Conservation (phyloP, 2,113 vertebrate genomes). For the Lucifuga dentata region DNA sequence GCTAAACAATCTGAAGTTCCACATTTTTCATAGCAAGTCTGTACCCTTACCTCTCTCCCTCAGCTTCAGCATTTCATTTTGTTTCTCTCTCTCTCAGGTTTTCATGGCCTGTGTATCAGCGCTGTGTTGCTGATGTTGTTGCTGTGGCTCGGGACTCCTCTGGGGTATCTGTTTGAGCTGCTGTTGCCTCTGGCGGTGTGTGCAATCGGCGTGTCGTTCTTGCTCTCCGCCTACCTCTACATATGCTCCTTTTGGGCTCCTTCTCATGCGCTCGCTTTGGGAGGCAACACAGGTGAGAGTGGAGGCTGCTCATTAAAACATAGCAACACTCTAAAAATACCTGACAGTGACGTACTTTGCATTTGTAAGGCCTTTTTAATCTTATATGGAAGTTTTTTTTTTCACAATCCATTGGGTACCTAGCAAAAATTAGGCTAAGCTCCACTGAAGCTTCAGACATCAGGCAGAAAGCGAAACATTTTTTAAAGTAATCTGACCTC, state of each 20-base stretch:
- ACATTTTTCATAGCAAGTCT: constrained; percentile 1
- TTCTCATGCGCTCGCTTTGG: constrained; percentile 82
- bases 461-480: constrained; percentile 10
- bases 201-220: constrained; percentile 77
- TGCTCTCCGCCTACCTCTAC: constrained; percentile 87
- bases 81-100: constrained; percentile 80
- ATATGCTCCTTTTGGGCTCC: constrained; percentile 84
- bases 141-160: constrained; percentile 75
- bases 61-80: constrained; percentile 25
- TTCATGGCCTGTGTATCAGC: constrained; percentile 83
- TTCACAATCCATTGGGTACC: constrained; percentile 54
- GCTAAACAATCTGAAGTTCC: constrained; percentile 15
- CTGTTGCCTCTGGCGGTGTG: constrained; percentile 85
- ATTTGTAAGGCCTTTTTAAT: constrained; percentile 3
- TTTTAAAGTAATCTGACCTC: constrained; percentile 37
- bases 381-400: constrained; percentile 27
- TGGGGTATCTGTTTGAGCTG: constrained; percentile 84
- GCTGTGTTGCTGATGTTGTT: constrained; percentile 75
- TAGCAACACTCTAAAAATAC: constrained; percentile 9
- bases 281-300: constrained; percentile 90
- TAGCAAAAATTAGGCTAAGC: constrained; percentile 4
- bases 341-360: not conserved
- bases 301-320: constrained; percentile 19
- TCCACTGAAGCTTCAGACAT: constrained; percentile 47
- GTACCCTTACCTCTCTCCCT: constrained; percentile 11